These are phyloP conservation scores for Ennomos erosarius DNA, from an alignment of 2,888 invertebrate genomes.

Conservation along the genomic window DNA sequence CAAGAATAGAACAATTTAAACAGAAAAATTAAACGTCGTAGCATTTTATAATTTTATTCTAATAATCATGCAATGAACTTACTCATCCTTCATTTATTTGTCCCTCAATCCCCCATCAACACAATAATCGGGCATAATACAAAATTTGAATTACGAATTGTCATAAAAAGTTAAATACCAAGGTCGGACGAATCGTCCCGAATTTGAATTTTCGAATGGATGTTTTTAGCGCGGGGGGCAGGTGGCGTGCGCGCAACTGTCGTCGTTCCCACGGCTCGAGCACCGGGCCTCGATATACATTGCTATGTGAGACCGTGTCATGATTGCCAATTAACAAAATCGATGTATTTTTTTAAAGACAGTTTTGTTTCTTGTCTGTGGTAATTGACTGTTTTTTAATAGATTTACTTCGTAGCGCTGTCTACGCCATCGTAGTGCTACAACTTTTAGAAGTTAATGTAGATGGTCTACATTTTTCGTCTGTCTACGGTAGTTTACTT, in stretches of 20 bases:
- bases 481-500: too few relatives aligned
- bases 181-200: constrained; percentile 74
- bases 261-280: constrained; percentile 79
- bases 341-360: constrained; percentile 41
- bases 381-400: constrained; percentile 4
- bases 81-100: constrained; percentile 23
- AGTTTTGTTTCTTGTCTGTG: constrained; percentile 24
- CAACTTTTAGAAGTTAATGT: not conserved
- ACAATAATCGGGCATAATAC: constrained; percentile 34
- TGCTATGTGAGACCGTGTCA: constrained; percentile 67
- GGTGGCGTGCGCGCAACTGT: constrained; percentile 79
- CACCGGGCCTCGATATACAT: constrained; percentile 67
- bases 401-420: not conserved
- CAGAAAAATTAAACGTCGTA: too few relatives aligned
- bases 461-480: constrained; percentile 4
- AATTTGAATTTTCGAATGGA: constrained; percentile 76
- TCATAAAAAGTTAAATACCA: constrained; percentile 53
- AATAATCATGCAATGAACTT: constrained; percentile 34
- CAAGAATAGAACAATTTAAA: too few relatives aligned
- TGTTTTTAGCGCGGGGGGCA: constrained; percentile 74
- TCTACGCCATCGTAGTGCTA: constrained; percentile 7
- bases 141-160: constrained; percentile 37
- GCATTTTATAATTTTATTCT: too few relatives aligned
- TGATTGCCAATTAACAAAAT: constrained; percentile 79
- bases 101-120: constrained; percentile 7